Base-by-base conservation (phyloP, 1,140 invertebrate species). In the Dufourea novaeangliae region DNA sequence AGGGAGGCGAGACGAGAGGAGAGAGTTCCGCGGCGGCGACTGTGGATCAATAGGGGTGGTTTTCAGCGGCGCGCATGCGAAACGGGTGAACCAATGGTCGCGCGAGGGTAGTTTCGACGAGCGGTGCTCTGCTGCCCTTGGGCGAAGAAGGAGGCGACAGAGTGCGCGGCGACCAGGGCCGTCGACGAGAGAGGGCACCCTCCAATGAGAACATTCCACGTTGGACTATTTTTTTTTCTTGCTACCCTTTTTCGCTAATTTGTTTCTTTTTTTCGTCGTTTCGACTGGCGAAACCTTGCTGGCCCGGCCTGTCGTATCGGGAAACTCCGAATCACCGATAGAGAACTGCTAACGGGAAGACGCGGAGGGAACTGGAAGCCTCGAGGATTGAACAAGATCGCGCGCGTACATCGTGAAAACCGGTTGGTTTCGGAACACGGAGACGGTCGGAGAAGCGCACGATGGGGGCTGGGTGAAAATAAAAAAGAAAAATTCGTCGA, bases 101-200 rank as follows among this genome's bases (percentile, higher is more conserved):
- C 34, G 52, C 84, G 77, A 83, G 80, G 83, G 78, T 85, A 82
- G 67, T 79, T 78, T 82, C 83, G 70, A 62, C 71, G 70, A 75
- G 37, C 50, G 84, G 67, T 79, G 83, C 81, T 83, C 62, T 79
- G 83, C 82, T 78, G 79, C 86, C 86, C 84, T 87, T 85, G 74
- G 77, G 78, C 80, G 82, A 82, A 71, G 34, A 50, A 20, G 62
- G 64, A 52, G 77, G 27, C 61, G 74, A 59, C 32, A 71, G 70
- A 64, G 71, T 50, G 64, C 67, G 46, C 77, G 81, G 77, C 81
- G 83, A 84, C 83, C 90, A 91, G 90, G 90, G 84, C 86, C 88
- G 90, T 88, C 78, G 52, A 52, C 57, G 64, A 59, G n/a, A n/a
- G n/a, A n/a, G 27, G 63, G 78, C 66, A 79, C 74, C 83, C 78